Evolutionary conservation across 2,888 invertebrate species (phyloP), one percentile per base, ranked within the genome.

Genomic region (Leucoptera coffeella): DNA sequence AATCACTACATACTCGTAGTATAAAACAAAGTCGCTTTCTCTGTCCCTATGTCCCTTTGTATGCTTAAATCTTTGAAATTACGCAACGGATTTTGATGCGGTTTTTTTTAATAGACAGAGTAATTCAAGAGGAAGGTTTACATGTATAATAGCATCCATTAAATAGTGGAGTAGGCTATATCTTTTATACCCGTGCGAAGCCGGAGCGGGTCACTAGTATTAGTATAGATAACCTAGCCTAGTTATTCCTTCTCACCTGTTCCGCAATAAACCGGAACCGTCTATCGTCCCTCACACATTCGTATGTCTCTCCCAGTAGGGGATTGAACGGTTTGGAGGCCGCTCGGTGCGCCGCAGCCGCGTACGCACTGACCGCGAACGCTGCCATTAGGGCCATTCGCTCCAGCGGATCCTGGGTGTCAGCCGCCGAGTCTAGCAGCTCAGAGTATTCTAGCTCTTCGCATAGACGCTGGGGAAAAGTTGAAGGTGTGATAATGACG

Each of bases 311-410:
- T 0, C 81, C 85, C 15, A 88, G 67, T 29, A 89, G 57, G 10
- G 89, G 88, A 65, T 89, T 89, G 64, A 89, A 89, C 1, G 88
- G 88, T 48, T 89, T 89, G 45, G 82, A 82, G 24, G 85, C 86
- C 19, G 88, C 86, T 26, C 89, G n/a, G 75, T 84, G 59, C 59
- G 81, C 38, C 73, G 80, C 42, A 60, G 82, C 46, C 0, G 85
- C 82, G 58, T 89, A 89, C 15, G 82, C 77, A 30, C 85, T 85
- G 2, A 89, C 86, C 0, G 87, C 85, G 60, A 89, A 89, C 2
- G 88, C 86, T 0, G 83, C 85, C 1, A 89, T 62, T 32, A 82
- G 74, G 1, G 84, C 76, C 81, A 85, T 81, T 33, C 87, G 73
- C 43, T 87, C 85, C 33, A 76, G 73, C 0, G 80, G 77, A 42